Conservation (phyloP, 2,113 vertebrate genomes). For the Nyctereutes procyonoides region DNA sequence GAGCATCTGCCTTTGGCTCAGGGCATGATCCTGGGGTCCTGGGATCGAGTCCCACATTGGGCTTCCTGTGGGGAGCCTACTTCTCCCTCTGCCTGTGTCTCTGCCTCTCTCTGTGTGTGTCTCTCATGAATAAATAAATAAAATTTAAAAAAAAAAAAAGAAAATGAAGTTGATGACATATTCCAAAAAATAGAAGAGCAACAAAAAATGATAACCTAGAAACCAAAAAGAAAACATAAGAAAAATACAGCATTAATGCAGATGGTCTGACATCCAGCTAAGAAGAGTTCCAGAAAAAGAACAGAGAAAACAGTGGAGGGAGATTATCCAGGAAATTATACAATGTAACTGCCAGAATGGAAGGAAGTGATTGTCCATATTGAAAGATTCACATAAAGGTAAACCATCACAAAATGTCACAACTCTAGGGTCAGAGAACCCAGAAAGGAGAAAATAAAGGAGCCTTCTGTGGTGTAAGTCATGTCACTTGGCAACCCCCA, state of each 20-base stretch:
- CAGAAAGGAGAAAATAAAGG: not conserved
- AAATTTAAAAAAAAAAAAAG: not conserved
- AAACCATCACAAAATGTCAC: not conserved
- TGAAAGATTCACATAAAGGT: not conserved
- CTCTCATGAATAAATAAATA: too few species aligned
- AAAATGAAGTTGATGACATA: not conserved
- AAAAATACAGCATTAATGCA: not conserved
- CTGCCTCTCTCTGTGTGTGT: too few species aligned
- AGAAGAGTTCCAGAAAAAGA: not conserved
- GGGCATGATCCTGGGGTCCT: too few species aligned
- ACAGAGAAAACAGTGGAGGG: not conserved
- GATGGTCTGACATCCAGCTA: not conserved
- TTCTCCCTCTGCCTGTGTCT: too few species aligned
- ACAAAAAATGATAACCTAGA: not conserved
- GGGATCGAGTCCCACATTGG: too few species aligned
- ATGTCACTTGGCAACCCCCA: not conserved
- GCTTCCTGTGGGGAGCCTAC: too few species aligned
- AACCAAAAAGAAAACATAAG: not conserved
- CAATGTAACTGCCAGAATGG: not conserved
- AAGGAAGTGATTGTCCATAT: not conserved
- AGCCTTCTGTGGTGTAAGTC: not conserved
- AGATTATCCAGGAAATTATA: not conserved
- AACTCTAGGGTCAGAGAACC: not conserved
- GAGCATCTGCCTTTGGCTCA: too few species aligned
- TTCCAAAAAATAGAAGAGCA: slow-evolving; percentile 15